Evolutionary conservation across 1,140 invertebrate genomes (phyloP), one percentile per base, ranked within the genome.

Genomic region (Nilaparvata lugens): DNA sequence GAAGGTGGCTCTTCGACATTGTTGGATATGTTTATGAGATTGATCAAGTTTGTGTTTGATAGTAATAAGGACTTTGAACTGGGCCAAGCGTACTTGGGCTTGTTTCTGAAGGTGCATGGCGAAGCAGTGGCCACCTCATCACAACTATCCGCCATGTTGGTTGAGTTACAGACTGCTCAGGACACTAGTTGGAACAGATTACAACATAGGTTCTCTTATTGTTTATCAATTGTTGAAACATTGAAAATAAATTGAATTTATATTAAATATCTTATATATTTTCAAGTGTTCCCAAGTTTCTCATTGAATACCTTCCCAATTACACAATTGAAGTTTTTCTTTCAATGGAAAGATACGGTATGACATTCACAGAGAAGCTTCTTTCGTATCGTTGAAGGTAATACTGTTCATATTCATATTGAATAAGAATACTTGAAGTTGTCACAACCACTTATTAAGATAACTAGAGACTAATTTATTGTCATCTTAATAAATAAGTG

Each of bases 71-170:
- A 97, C 75, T 97, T 94, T 77, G 95, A 98, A 78, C 73, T 97
- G n/a, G 83, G 85, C 0, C 89, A 97, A 72, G 85, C 93, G 1
- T 97, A 95, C 77, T 77, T 98, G n/a, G 85, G 83, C 53, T 76
- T 97, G 16, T 97, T 96, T 77, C 72, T 98, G 11, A 95, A 96
- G 75, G 81, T 84, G 25, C 92, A 97, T 71, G 83, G 84, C 2
- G 79, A 81, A 48, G 69, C 73, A 13, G 76, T 94, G 38, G 75
- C 81, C 0, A 71, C 79, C 52, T 79, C 81, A 14, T 66, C 75
- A 16, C 73, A 79, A 13, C 71, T 94, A 31, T 71, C 77, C 11
- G 68, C 79, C 51, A 75, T 76, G 31, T 68, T 91, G 35, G 71
- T 76, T n/a, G 73, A 76, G 18, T 70, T 94, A 0, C 76, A 82